Percentiles rank a stretch among this genome's conserved stretches.
These are phyloP conservation scores for Caenorhabditis briggsae DNA, from an alignment of 1,140 invertebrate species.

Conservation along the genomic window DNA sequence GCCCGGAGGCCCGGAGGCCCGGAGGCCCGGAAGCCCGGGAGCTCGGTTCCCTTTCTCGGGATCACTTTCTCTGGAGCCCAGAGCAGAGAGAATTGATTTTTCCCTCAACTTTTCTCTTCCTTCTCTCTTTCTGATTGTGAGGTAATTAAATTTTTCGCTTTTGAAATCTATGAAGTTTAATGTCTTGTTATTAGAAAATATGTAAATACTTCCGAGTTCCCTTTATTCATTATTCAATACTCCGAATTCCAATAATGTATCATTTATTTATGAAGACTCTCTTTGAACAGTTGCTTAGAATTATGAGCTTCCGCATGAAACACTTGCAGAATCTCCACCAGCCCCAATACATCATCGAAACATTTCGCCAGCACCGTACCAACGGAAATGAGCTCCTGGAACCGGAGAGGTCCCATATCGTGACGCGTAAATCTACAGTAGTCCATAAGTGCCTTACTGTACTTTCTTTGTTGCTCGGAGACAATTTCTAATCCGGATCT, in stretches of 20 bases:
- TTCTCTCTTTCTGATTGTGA: too few relatives aligned
- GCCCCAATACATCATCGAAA: background rate
- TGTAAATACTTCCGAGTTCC: too few relatives aligned
- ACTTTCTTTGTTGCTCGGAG: slow-evolving; percentile 3
- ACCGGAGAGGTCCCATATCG: background rate
- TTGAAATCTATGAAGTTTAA: too few relatives aligned
- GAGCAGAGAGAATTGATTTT: too few relatives aligned
- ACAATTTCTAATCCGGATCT: background rate
- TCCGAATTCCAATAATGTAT: background rate
- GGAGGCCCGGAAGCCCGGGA: too few relatives aligned
- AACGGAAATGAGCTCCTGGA: background rate
- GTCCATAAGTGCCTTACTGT: slow-evolving; percentile 4
- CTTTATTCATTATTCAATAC: background rate
- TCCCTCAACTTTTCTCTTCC: too few relatives aligned
- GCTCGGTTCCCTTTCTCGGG: too few relatives aligned
- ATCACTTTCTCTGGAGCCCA: too few relatives aligned
- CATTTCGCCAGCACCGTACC: background rate
- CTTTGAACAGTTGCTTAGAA: background rate
- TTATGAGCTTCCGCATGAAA: slow-evolving; percentile 2
- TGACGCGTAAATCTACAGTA: background rate
- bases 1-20: too few relatives aligned
- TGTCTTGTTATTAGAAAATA: too few relatives aligned
- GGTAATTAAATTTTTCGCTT: too few relatives aligned
- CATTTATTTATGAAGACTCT: slow-evolving; percentile 8
- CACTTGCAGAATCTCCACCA: background rate